Base-by-base conservation (phyloP, 2,797 vertebrate genomes). In the Pachyuromys duprasi region DNA sequence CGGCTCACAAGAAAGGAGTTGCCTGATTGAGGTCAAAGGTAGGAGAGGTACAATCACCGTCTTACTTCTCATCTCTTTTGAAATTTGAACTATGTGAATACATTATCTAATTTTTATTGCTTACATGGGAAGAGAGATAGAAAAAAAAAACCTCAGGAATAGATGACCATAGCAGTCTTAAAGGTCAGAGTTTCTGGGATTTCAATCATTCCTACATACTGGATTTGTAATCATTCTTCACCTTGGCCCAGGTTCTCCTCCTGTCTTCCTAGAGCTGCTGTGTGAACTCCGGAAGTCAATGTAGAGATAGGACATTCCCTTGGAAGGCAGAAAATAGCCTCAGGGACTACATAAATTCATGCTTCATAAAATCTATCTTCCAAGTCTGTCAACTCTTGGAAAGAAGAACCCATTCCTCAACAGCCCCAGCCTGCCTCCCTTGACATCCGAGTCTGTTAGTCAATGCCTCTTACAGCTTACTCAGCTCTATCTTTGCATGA, bases 351-450 rank as follows among this genome's bases (percentile, higher is more conserved):
- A 36, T 60, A 69, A 26, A 39, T 49, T 67, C 62, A n/a, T n/a
- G n/a, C n/a, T n/a, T n/a, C n/a, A 39, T 82, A 33, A 74, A 74
- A 70, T 89, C 24, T 70, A 39, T 70, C 83, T 84, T 33, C 82
- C 6, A 49, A 45, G 81, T 84, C 11, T 7, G 49, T 20, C 39
- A 62, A 55, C 9, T 42, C 78, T 80, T 45, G 55, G 31, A 53
- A n/a, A 36, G 28, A 39, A n/a, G 86, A 74, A 24, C 4, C 67
- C 67, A 33, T 53, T 67, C 45, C 53, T 94, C 79, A 88, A n/a
- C 8, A 28, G 45, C 39, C 18, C 36, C 28, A 39, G 36, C 36
- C 26, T 42, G 14, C 95, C 31, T 42, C 26, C 45, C 45, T 84
- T 0, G 31, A 72, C 7, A 17, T 24, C 60, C 4, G 1, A 55